phyloP scores from a whole-genome alignment of 2,888 invertebrate genomes.

The Nomada lathburiana region DNA sequence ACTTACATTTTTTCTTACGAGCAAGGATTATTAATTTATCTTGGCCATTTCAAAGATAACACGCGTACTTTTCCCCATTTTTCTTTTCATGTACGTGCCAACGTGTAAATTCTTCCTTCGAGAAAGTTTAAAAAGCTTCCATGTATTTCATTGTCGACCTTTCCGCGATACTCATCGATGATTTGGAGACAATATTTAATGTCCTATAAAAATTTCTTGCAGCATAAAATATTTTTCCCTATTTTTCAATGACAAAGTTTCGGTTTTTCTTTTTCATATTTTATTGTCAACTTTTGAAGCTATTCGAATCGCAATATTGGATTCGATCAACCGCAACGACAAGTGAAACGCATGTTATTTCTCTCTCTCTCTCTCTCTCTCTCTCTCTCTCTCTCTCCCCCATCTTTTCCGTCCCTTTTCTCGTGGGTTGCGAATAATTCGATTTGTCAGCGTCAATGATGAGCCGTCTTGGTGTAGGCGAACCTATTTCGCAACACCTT shows the following conservation, averaged over 20 bases:
- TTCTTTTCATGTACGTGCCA: too few species aligned
- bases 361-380: conserved; percentile 12
- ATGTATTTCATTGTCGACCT: too few species aligned
- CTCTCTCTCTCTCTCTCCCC: not conserved
- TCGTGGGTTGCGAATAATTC: conserved; percentile 36
- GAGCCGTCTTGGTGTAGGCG: conserved; percentile 1
- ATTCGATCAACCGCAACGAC: conserved; percentile 28
- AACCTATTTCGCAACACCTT: conserved; percentile 24
- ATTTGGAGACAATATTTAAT: too few species aligned
- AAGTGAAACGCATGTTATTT: conserved; percentile 39
- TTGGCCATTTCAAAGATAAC: not conserved
- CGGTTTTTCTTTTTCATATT: not conserved
- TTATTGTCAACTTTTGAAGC: not conserved
- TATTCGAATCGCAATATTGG: conserved; percentile 25
- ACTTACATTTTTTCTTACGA: not conserved
- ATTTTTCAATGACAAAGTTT: not conserved
- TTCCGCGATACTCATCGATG: too few species aligned
- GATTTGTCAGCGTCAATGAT: conserved; percentile 38
- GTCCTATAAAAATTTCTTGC: not conserved
- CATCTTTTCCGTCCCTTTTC: conserved; percentile 4
- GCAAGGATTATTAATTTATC: too few species aligned
- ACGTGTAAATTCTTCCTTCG: too few species aligned
- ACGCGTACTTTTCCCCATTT: too few species aligned
- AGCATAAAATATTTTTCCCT: not conserved
- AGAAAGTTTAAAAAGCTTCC: too few species aligned